Base-by-base conservation (phyloP, 2,797 vertebrate species). In the Lagocephalus sceleratus region DNA sequence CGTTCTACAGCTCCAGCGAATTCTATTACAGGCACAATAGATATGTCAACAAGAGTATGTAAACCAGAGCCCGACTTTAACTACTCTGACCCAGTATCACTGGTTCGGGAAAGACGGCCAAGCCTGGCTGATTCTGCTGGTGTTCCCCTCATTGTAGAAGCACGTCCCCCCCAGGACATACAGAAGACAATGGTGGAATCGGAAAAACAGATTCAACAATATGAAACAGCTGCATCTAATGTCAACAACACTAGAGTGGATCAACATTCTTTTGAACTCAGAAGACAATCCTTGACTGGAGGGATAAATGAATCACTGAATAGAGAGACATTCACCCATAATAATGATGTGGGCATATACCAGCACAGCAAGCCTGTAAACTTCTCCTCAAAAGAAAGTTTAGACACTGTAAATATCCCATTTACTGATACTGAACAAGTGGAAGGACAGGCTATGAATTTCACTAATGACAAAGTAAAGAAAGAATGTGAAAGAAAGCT, bases 401-500 rank as follows among this genome's bases (percentile, higher is more conserved):
- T 44, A 7, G 64, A 49, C 47, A 53, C 51, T 69, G 45, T 17
- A n/a, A n/a, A 35, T 47, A 29, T 66, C 42, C 57, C n/a, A 63
- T 66, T 20, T 20, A 21, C 26, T 57, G 21, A n/a, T 2, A 47
- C 6, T 58, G 66, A 69, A 54, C 35, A 43, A 48, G 71, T 82
- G 38, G 46, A 79, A 51, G 85, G 78, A 44, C 59, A 83, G 16
- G 85, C 87, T 11, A 58, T 90, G 39, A 86, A 92, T 82, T 92
- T 83, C 54, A 81, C 83, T 2, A 77, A 57, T 57, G 47, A 46
- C 22, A 78, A 77, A 20, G 53, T 54, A 46, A 87, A 73, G 20
- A 87, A 72, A 64, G 75, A 76, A 57, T 64, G 53, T 66, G 69
- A 76, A 73, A 83, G 45, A 71, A 68, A 26, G 35, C 55, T 63